phyloP scores from a whole-genome alignment of 2,113 vertebrate species.

The Lepus europaeus region DNA sequence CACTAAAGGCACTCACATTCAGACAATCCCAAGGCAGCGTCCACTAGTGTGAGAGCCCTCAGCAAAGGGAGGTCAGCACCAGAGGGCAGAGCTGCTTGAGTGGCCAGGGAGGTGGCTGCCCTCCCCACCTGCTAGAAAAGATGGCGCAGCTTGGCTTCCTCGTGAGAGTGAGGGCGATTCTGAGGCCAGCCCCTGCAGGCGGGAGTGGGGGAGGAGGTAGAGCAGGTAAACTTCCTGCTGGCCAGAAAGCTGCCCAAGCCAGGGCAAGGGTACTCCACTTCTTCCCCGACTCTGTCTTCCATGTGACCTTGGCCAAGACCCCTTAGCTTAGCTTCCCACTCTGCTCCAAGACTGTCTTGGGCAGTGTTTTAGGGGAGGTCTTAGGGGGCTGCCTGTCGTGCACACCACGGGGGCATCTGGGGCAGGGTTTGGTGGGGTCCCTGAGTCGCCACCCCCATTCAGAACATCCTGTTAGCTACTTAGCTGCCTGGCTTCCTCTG shows the following conservation, averaged over 20 bases:
- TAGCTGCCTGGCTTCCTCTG: neutral
- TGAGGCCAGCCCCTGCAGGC: neutral
- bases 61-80: neutral
- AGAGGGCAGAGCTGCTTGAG: neutral
- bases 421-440: too few species aligned
- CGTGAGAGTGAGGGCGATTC: neutral
- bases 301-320: neutral
- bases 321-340: neutral
- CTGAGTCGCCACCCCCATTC: neutral
- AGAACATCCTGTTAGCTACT: neutral
- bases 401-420: too few species aligned
- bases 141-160: neutral
- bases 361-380: neutral
- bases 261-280: neutral
- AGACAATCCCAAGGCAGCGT: neutral
- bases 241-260: neutral
- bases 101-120: neutral
- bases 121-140: neutral
- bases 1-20: neutral
- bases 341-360: neutral
- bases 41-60: neutral
- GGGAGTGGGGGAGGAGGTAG: neutral
- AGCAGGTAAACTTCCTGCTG: neutral
- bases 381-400: too few species aligned
- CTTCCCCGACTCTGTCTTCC: neutral